Base-by-base conservation (phyloP, 2,888 invertebrate species). In the Catocala sponsa region DNA sequence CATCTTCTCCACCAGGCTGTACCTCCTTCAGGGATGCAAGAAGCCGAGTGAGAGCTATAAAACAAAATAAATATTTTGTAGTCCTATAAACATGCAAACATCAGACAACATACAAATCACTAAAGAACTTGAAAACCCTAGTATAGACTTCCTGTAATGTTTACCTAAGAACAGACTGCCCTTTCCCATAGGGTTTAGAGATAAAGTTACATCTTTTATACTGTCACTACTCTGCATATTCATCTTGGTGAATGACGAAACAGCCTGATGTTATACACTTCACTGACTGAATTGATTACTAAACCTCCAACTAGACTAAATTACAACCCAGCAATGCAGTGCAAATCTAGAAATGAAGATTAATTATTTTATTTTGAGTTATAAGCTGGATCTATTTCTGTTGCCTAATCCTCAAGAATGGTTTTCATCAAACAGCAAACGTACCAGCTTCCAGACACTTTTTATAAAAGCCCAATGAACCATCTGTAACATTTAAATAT, bases 21-120 rank as follows among this genome's bases (percentile, higher is more conserved):
- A 97, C 97, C 88, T 98, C 97, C 90, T 97, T 97, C 75, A 98
- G 92, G n/a, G 98, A 97, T 78, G 96, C 95, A 81, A 98, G 94
- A 72, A 98, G 95, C 83, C 97, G 96, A 58, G 97, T 97, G 67
- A 98, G 95, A 80, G 97, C 98, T 98, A 90, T 9, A 94, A 95
- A 38, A 38, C 4, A 38, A 48, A 63, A 52, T 55, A 43, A 4
- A 35, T 9, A 12, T 44, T 15, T 6, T 44, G 11, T 43, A 32
- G 9, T 6, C 35, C 35, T 38, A 9, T 38, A 7, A 6, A 38
- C 35, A 38, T 38, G 9, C 6, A 38, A 38, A 38, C 35, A 38
- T 38, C 6, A 38, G 7, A 38, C 9, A 7, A 38, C 25, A 25
- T 12, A 13, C 12, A 12, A 49, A 51, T 51, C 9, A 32, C n/a